Conservation (phyloP, 2,888 invertebrate species). For the Mongoloraphidia duomilia region DNA sequence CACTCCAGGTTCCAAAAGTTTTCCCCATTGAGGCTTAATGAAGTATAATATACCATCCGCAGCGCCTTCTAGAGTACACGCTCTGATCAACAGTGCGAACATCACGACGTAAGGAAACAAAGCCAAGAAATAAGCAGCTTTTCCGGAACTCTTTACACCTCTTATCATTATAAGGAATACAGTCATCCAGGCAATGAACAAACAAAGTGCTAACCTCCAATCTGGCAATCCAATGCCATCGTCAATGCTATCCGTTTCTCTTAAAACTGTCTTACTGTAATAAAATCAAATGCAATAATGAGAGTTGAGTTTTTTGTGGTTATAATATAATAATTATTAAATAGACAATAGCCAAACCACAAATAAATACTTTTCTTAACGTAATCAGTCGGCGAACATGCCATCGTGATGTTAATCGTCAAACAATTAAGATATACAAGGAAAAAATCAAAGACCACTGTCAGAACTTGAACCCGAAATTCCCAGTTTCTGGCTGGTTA, state of each 20-base stretch:
- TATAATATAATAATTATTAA: too few species aligned
- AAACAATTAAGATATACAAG: too few species aligned
- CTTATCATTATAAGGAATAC: slow-evolving; percentile 54
- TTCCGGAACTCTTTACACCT: slow-evolving; percentile 66
- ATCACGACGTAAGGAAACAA: slow-evolving; percentile 72
- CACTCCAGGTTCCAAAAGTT: slow-evolving; percentile 53
- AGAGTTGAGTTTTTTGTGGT: too few species aligned
- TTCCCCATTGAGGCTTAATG: slow-evolving; percentile 62
- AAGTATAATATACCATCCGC: slow-evolving; percentile 62
- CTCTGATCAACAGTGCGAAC: slow-evolving; percentile 53
- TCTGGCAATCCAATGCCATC: slow-evolving; percentile 39
- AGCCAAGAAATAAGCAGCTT: slow-evolving; percentile 80
- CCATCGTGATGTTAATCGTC: too few species aligned
- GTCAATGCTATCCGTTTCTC: slow-evolving; percentile 30
- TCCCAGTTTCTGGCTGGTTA: too few species aligned
- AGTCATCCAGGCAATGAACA: slow-evolving; percentile 51
- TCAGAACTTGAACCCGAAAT: too few species aligned
- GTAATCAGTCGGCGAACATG: too few species aligned
- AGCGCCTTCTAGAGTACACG: slow-evolving; percentile 53
- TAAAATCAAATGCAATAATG: too few species aligned
- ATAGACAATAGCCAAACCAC: too few species aligned
- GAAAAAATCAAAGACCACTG: too few species aligned
- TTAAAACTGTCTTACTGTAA: slow-evolving; percentile 36
- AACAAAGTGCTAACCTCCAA: slow-evolving; percentile 51
- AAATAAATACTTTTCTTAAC: too few species aligned